These are phyloP conservation scores for Tubulanus polymorphus DNA, from an alignment of 2,888 invertebrate species.

Conservation along the genomic window DNA sequence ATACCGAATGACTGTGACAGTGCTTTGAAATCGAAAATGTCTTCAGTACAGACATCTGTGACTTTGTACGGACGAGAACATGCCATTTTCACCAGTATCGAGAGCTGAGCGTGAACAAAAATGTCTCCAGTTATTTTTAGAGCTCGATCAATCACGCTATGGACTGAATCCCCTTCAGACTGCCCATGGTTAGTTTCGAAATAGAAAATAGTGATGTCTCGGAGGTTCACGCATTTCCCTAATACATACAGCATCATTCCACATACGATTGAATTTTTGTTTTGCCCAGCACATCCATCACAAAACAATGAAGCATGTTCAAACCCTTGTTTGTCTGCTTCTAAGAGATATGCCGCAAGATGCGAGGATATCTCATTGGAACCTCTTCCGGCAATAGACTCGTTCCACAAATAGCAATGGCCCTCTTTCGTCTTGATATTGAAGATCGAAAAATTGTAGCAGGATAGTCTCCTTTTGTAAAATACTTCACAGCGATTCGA, in stretches of 20 bases:
- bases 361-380: slow-evolving; percentile 6
- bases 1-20: background rate
- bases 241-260: background rate
- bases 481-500: slow-evolving; percentile 5
- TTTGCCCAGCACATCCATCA: slow-evolving; percentile 9
- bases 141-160: background rate
- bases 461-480: slow-evolving; percentile 3
- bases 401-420: slow-evolving; percentile 5
- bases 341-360: background rate
- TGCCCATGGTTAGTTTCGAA: slow-evolving; percentile 7
- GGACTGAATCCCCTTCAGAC: slow-evolving; percentile 4
- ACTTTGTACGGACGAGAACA: background rate
- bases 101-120: background rate
- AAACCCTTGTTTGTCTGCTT: background rate
- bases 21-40: background rate
- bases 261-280: slow-evolving; percentile 7
- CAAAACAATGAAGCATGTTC: background rate
- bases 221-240: background rate
- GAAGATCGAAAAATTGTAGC: slow-evolving; percentile 5
- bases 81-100: background rate
- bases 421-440: slow-evolving; percentile 4
- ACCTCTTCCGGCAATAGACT: slow-evolving; percentile 4
- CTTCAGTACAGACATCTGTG: background rate
- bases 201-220: background rate
- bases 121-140: background rate